phyloP scores from a whole-genome alignment of 2,113 vertebrate species.

The Salminus brasiliensis region DNA sequence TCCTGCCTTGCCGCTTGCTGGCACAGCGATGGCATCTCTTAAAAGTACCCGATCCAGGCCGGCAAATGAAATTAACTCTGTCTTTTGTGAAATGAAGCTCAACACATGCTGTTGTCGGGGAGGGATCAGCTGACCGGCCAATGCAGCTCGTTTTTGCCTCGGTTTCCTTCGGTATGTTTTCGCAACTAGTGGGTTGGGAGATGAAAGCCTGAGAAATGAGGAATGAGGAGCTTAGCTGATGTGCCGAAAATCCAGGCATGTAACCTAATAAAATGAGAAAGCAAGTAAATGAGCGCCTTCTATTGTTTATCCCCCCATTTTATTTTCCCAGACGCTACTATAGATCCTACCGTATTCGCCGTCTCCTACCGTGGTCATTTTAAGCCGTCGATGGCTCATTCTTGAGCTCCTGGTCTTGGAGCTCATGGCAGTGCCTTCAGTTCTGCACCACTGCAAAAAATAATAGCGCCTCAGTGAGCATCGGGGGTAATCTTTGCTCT shows the following conservation, averaged over 20 bases:
- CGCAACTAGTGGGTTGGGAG: too few species aligned
- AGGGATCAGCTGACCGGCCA: constrained; percentile 17
- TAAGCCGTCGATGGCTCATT: constrained; percentile 25
- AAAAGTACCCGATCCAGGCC: constrained; percentile 28
- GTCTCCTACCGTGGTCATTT: constrained; percentile 4
- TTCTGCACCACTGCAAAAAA: constrained; percentile 61
- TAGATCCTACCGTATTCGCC: constrained; percentile 10
- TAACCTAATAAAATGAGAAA: not conserved
- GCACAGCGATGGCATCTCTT: constrained; percentile 48
- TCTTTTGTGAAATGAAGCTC: constrained; percentile 15
- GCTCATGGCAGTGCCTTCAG: constrained; percentile 39
- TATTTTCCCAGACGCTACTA: not conserved
- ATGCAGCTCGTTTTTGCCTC: not conserved
- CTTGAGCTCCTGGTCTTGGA: constrained; percentile 21
- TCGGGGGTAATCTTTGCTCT: constrained; percentile 50
- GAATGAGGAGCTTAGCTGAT: too few species aligned
- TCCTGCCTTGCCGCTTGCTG: constrained; percentile 49
- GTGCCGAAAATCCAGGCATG: too few species aligned
- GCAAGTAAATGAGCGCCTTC: not conserved
- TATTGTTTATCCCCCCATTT: not conserved
- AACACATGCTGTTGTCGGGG: constrained; percentile 22
- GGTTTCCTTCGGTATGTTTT: too few species aligned
- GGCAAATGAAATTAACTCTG: constrained; percentile 31
- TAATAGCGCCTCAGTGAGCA: constrained; percentile 54
- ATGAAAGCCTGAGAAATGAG: too few species aligned